These are phyloP conservation scores for Cenopis cana DNA, from an alignment of 2,888 invertebrate genomes.

Conservation along the genomic window DNA sequence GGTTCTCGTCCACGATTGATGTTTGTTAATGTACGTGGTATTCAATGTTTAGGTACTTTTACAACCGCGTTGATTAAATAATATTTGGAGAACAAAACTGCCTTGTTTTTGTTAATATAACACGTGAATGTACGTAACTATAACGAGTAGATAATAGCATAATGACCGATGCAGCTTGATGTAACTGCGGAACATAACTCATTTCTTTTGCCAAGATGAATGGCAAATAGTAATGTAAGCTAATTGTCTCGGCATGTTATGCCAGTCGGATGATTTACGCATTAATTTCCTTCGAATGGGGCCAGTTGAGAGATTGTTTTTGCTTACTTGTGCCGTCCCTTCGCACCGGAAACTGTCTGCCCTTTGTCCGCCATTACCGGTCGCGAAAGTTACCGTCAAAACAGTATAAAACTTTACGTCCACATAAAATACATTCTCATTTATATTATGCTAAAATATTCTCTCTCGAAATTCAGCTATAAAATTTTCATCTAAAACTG, in stretches of 20 bases:
- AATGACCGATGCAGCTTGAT: background rate
- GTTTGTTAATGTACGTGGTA: conserved; percentile 4
- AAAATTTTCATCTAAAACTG: conserved; percentile 43
- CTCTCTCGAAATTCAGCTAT: conserved; percentile 42
- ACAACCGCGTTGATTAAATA: background rate
- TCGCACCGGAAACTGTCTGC: conserved; percentile 72
- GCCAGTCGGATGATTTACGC: conserved; percentile 70
- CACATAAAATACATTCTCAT: conserved; percentile 49
- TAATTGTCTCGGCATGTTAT: conserved; percentile 52
- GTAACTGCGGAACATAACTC: conserved; percentile 1
- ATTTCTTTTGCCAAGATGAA: conserved; percentile 34
- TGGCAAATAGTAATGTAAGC: conserved; percentile 31
- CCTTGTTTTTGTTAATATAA: background rate
- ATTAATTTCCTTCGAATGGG: conserved; percentile 63
- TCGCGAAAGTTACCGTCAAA: conserved; percentile 65
- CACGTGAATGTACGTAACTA: background rate
- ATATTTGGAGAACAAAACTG: background rate
- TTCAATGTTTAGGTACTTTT: background rate
- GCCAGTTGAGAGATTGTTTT: conserved; percentile 53
- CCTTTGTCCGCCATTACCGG: conserved; percentile 79
- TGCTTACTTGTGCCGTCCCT: conserved; percentile 58
- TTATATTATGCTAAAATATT: conserved; percentile 45
- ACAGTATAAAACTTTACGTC: conserved; percentile 63
- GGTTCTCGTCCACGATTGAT: too few relatives aligned
- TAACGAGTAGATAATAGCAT: background rate